phyloP scores from a whole-genome alignment of 64 coral and sea anemone species.

The Platygyra sinensis region DNA sequence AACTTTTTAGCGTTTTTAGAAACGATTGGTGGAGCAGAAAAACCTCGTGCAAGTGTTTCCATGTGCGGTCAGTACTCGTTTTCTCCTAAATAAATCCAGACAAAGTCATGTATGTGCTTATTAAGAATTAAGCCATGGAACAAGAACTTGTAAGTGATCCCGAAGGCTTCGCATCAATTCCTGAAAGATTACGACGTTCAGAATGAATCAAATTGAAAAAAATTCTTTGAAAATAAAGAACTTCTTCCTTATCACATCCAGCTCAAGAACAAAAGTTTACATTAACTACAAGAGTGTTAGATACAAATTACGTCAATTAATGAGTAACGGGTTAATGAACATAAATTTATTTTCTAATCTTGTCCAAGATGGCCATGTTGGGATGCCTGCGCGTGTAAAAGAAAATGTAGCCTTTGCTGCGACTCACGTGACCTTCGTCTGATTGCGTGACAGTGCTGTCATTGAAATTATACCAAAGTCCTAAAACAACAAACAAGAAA shows the following conservation, averaged over 20 bases:
- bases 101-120: too few relatives aligned
- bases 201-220: not conserved
- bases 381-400: conserved; percentile 95
- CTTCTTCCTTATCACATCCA: not conserved
- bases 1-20: too few relatives aligned
- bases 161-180: not conserved
- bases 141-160: not conserved
- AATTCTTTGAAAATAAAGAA: not conserved
- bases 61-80: too few relatives aligned
- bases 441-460: conserved; percentile 85
- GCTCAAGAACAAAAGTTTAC: not conserved
- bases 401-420: conserved; percentile 96
- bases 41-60: too few relatives aligned
- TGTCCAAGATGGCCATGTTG: conserved; percentile 92
- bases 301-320: not conserved
- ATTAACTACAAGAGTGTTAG: not conserved
- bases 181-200: not conserved
- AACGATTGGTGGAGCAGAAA: too few relatives aligned
- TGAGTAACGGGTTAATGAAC: not conserved
- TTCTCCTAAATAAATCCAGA: too few relatives aligned
- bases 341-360: conserved; percentile 68
- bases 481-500: conserved; percentile 16
- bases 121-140: not conserved
- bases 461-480: conserved; percentile 97
- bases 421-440: conserved; percentile 79